Evolutionary conservation across 2,113 vertebrate genomes (phyloP).

Genomic region (Todiramphus saurophagus): DNA sequence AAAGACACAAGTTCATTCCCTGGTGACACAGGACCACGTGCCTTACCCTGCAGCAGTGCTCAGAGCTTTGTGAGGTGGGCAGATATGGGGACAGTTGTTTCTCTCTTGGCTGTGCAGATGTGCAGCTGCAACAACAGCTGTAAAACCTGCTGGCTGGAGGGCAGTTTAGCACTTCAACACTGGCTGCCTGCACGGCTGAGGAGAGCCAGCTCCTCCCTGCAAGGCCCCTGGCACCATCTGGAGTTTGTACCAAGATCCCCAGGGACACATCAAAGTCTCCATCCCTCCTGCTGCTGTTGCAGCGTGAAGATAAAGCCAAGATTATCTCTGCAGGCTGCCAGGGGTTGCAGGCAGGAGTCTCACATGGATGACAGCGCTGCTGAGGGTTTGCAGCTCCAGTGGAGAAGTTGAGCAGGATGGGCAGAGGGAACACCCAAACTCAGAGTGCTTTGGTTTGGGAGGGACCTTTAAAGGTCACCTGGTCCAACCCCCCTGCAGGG

Average conservation of each 20-base stretch:
- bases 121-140: not conserved
- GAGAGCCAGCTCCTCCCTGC: not conserved
- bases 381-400: not conserved
- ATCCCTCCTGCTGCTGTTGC: not conserved
- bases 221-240: not conserved
- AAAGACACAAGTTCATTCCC: too few species aligned
- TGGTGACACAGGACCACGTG: accelerated
- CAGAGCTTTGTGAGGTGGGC: not conserved
- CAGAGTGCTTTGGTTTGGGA: not conserved
- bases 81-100: not conserved
- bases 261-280: not conserved
- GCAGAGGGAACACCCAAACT: not conserved
- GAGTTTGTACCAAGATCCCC: not conserved
- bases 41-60: accelerated
- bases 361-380: not conserved
- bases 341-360: not conserved
- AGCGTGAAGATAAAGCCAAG: accelerated
- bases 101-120: accelerated
- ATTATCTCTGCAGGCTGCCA: not conserved
- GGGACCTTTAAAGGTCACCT: not conserved
- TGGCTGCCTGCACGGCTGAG: accelerated
- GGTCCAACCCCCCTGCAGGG: not conserved
- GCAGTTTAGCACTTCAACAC: accelerated
- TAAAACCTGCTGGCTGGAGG: not conserved
- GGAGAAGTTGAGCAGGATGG: not conserved